A percentile compares a stretch with the other conserved stretches of the same genome.
Evolutionary conservation across 2,113 vertebrate genomes (phyloP).

Genomic region (Porphyrio hochstetteri): DNA sequence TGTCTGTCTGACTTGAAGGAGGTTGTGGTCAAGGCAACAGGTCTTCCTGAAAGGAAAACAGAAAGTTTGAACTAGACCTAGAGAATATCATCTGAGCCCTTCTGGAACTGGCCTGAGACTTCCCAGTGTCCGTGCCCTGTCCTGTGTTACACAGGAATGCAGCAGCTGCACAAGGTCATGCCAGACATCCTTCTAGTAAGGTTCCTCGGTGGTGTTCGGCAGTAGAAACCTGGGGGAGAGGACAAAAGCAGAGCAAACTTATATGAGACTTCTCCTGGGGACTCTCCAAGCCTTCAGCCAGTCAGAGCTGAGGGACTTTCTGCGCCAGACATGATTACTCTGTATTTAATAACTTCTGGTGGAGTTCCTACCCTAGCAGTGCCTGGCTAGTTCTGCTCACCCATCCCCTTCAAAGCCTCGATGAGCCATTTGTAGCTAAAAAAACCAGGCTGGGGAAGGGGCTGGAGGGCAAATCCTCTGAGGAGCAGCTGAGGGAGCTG

Average conservation of each 20-base stretch:
- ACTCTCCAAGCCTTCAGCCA: not conserved
- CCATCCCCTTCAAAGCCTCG: not conserved
- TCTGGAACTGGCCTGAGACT: not conserved
- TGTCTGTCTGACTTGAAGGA: not conserved
- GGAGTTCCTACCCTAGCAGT: not conserved
- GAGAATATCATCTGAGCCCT: not conserved
- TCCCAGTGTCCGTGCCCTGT: not conserved
- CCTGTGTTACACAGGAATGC: rapidly evolving
- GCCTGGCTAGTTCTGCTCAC: not conserved
- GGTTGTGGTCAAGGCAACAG: not conserved
- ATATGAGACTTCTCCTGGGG: not conserved
- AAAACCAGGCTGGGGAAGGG: too few relatives aligned
- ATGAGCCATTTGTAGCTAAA: not conserved
- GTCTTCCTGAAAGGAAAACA: not conserved
- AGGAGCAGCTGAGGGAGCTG: too few relatives aligned
- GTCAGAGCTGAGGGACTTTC: not conserved
- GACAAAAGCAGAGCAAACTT: not conserved
- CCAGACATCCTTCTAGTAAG: not conserved
- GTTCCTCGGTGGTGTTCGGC: not conserved
- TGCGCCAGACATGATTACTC: not conserved
- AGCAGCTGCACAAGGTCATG: not conserved
- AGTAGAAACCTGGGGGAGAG: not conserved
- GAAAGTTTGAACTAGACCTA: not conserved
- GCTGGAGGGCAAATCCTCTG: too few relatives aligned
- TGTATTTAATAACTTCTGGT: not conserved